Base-by-base conservation (phyloP, 2,113 vertebrate species). In the Pelobates fuscus region DNA sequence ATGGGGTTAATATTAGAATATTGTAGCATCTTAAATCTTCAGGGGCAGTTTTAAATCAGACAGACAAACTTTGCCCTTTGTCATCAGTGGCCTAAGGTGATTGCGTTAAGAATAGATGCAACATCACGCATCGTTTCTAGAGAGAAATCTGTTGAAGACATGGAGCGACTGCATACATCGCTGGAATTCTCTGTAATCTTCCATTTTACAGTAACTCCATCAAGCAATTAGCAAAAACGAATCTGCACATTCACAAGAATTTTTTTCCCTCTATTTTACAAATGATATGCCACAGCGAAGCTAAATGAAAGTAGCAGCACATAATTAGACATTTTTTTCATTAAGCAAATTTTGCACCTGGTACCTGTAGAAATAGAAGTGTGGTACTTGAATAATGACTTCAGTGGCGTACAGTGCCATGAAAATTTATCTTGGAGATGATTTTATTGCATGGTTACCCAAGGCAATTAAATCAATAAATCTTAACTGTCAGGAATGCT, bases 401-500 rank as follows among this genome's bases (percentile, higher is more conserved):
- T 89, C 83, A 80, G 74, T 89, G 88, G 88, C 85, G 87, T 86
- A 88, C 82, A 83, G 86, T 91, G 91, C 91, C 91, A 93, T 90
- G 89, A 90, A 94, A 93, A 94, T 95, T 92, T 94, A 94, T 95
- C 94, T 94, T 93, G 87, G 90, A 92, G 89, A 92, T 94, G 91
- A 94, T 94, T 94, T 94, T 94, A 94, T 95, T 94, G 94, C 93
- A 94, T 94, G 92, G 92, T 94, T 94, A 95, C 93, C 92, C 91
- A 89, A 91, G 91, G 91, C 93, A 94, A 94, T 95, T 94, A 95
- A 94, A 93, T 94, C 92, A 94, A 95, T 94, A 95, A 94, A 94
- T 95, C 92, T 94, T 90, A 91, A 88, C 90, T 94, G 94, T 94
- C 93, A 93, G 89, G 78, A 82, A 85, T 81, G 83, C 83, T 94